phyloP scores from a whole-genome alignment of 2,113 vertebrate genomes.

The Misgurnus mizolepis region DNA sequence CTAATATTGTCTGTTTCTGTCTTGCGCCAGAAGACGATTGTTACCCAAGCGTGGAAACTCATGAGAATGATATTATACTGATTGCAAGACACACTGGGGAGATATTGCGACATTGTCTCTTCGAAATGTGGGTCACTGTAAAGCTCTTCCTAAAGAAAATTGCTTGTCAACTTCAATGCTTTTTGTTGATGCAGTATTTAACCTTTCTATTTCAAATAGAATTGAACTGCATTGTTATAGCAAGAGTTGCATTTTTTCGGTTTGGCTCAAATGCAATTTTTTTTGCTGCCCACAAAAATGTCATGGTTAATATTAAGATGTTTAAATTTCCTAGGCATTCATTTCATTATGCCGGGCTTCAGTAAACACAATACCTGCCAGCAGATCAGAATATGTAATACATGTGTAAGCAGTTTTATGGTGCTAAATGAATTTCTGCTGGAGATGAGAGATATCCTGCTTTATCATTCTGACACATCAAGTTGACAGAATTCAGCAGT shows the following conservation, averaged over 20 bases:
- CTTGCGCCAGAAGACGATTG: slow-evolving; percentile 26
- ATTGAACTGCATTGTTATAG: not conserved
- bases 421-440: no score
- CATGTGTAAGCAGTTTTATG: no score
- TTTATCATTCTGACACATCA: not conserved
- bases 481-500: not conserved
- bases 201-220: not conserved
- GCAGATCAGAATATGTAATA: not conserved
- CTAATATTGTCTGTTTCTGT: slow-evolving; percentile 37
- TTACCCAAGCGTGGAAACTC: slow-evolving; percentile 12
- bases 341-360: not conserved
- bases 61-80: slow-evolving; percentile 32
- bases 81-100: slow-evolving; percentile 37
- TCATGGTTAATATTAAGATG: not conserved
- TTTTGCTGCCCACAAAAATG: no score
- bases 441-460: no score
- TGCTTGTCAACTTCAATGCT: not conserved
- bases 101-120: slow-evolving; percentile 29
- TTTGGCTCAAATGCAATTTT: not conserved
- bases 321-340: slow-evolving; percentile 12
- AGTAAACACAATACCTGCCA: not conserved
- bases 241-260: not conserved
- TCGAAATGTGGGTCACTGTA: slow-evolving; percentile 31
- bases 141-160: slow-evolving; percentile 24
- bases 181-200: slow-evolving; percentile 17